Base-by-base conservation (phyloP, 2,888 invertebrate genomes). In the Catocala nupta region DNA sequence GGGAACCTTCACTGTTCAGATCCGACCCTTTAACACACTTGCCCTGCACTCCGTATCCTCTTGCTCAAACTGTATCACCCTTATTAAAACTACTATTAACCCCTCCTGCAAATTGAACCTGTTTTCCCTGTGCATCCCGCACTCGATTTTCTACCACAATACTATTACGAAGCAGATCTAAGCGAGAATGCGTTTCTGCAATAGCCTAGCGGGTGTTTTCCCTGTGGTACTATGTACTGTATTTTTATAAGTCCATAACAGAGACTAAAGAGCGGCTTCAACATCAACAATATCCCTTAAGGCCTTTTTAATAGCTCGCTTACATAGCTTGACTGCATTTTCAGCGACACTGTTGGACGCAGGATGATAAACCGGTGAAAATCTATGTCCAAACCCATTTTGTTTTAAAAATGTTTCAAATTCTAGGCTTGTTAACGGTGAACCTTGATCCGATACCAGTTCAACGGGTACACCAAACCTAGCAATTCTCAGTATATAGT, bases 291-390 rank as follows among this genome's bases (percentile, higher is more conserved):
- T 39, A 39, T 39, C 39, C 9, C 39, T 9, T 39, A 39, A 39
- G 39, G 39, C 39, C 3, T 16, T 16, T 16, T 16, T 16, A 16
- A 16, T 16, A 16, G 16, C 16, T 16, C 16, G 16, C 16, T 16
- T 16, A 16, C 16, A 16, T 16, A 16, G 16, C 16, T 16, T 16
- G 16, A 16, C 16, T 16, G 2, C 16, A 16, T 16, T 16, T 16
- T 16, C 16, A 16, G 16, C 16, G 16, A 16, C 16, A 16, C 16
- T 2, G 16, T 39, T 39, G 6, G 39, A 39, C 9, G 39, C 39
- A 39, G 44, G 44, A n/a, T 44, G 44, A 44, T 44, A 44, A 44
- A n/a, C 44, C 10, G 44, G 44, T 6, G 44, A 44, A 44, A 44
- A 44, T 44, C n/a, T n/a, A 11, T 44, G 44, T 44, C n/a, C 5